Percentiles rank a stretch among this genome's conserved stretches.
These are phyloP conservation scores for Mallotus villosus DNA, from an alignment of 2,797 vertebrate species.

Conservation along the genomic window DNA sequence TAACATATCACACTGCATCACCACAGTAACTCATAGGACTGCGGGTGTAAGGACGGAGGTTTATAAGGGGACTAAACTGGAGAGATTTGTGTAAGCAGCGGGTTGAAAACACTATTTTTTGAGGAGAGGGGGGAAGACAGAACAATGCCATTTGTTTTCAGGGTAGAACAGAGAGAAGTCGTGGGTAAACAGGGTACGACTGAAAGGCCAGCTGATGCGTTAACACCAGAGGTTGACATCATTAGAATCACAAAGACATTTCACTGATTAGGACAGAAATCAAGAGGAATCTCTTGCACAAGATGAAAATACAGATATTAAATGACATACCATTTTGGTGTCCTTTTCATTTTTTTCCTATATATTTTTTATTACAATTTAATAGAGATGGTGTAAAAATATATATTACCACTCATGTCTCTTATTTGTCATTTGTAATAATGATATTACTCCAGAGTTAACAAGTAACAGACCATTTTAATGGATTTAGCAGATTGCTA, in stretches of 20 bases:
- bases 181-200: background rate
- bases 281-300: background rate
- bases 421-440: constrained; percentile 48
- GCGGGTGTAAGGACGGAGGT: too few relatives aligned
- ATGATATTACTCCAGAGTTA: constrained; percentile 55
- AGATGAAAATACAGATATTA: constrained; percentile 22
- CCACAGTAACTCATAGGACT: background rate
- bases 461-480: constrained; percentile 51
- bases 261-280: background rate
- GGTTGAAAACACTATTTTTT: too few relatives aligned
- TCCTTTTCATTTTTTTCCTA: constrained; percentile 31
- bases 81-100: too few relatives aligned
- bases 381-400: constrained; percentile 37
- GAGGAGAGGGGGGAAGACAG: background rate
- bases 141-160: background rate
- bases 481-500: constrained; percentile 65
- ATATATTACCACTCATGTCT: constrained; percentile 48
- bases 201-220: background rate
- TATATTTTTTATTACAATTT: constrained; percentile 43
- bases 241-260: background rate
- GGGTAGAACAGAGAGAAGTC: background rate
- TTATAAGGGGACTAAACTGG: too few relatives aligned
- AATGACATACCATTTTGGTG: constrained; percentile 23
- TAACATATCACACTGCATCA: background rate
- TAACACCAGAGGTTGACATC: background rate